Evolutionary conservation across 2,888 invertebrate species (phyloP), one percentile per base, ranked within the genome.

Genomic region (Scaptomyza flava): DNA sequence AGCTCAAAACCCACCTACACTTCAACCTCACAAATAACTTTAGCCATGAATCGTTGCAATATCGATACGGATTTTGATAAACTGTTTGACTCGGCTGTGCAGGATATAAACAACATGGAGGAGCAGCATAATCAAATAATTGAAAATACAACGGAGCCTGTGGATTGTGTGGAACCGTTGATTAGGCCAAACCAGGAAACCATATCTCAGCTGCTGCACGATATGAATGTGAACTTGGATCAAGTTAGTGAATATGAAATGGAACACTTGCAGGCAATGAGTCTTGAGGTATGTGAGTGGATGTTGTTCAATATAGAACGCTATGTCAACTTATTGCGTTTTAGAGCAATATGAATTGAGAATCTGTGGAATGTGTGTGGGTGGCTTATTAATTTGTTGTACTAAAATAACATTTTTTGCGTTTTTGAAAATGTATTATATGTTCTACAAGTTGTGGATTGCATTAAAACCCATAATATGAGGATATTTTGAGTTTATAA

Each of bases 151-250:
- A 43, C 64, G 2, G 30, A 27, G 31, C 20, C 42, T 20, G 12
- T 43, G 7, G n/a, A 17, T 1, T 2, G 11, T 31, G 14, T 34
- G 2, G 42, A 34, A 6, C 7, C 33, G 8, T 12, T 23, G 7
- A 6, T 7, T 1, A 56, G 42, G 3, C 34, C 63, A 0, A n/a
- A 42, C 14, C 8, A 6, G 9, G 81, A 77, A 50, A 81, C 79
- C 33, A 89, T 91, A 48, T 75, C 90, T 56, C 82, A 91, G 62
- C 67, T 91, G 14, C 79, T 91, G 27, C 73, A 70, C 42, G 84
- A 90, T 34, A 91, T 91, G 31, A 89, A 89, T 76, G 78, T 91
- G 27, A 90, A 90, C 79, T 60, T 91, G 31, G 85, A 83, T 67
- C 68, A 81, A 79, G 89, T 88, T 42, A 78, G 77, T 48, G 75